phyloP scores from a whole-genome alignment of 2,113 vertebrate genomes.

The Parotia lawesii region DNA sequence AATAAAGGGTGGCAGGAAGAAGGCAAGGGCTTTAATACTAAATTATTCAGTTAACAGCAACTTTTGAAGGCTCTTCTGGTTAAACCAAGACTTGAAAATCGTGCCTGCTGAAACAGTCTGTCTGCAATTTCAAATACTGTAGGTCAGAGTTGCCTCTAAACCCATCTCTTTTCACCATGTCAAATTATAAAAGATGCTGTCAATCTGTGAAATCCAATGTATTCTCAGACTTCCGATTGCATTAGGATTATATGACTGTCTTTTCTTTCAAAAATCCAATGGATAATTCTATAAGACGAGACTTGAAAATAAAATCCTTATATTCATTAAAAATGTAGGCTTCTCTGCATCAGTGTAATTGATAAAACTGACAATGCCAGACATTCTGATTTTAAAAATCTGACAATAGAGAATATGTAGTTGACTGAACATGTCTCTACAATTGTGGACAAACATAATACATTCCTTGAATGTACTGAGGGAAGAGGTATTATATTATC shows the following conservation, averaged over 20 bases:
- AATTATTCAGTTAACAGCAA: background rate
- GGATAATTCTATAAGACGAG: background rate
- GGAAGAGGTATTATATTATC: constrained; percentile 46
- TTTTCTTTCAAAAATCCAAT: constrained; percentile 1
- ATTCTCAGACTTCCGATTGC: constrained; percentile 46
- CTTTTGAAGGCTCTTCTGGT: background rate
- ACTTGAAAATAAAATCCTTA: constrained; percentile 11
- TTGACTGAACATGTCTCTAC: constrained; percentile 33
- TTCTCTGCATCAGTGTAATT: constrained; percentile 16
- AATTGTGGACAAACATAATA: background rate
- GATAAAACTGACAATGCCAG: constrained; percentile 23
- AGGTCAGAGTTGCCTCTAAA: background rate
- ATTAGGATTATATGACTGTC: constrained; percentile 6
- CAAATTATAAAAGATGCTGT: constrained; percentile 45
- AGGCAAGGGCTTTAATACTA: background rate
- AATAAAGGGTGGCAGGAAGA: background rate
- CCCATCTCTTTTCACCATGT: background rate
- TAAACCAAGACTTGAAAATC: background rate
- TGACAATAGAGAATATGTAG: background rate
- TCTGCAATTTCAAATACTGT: background rate
- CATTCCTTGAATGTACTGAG: background rate
- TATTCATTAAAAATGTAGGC: background rate
- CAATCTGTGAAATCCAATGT: background rate
- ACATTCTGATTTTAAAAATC: background rate
- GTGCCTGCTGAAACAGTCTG: background rate